A percentile compares a stretch with the other conserved stretches of the same genome.
These are phyloP conservation scores for Phalacrocorax aristotelis DNA, from an alignment of 2,113 vertebrate genomes.

Conservation along the genomic window DNA sequence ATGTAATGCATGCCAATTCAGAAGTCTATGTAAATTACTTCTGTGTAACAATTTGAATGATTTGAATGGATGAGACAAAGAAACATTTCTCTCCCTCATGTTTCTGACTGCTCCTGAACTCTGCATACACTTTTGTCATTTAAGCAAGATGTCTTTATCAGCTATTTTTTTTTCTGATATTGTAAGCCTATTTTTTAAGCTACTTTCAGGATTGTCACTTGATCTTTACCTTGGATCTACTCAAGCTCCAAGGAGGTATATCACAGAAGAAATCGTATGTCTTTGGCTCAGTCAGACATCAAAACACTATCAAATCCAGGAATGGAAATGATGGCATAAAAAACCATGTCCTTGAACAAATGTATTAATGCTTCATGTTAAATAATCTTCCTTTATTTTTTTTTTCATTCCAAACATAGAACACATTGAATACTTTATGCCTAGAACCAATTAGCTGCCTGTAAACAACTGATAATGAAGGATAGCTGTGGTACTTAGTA, in stretches of 20 bases:
- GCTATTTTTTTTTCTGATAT: background rate
- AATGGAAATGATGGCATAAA: background rate
- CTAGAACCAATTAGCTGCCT: background rate
- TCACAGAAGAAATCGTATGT: background rate
- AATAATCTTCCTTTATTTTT: background rate
- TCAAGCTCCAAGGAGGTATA: background rate
- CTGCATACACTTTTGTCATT: background rate
- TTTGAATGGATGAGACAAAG: background rate
- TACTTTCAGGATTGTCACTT: background rate
- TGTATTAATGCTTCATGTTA: background rate
- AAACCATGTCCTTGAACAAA: background rate
- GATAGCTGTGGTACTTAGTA: background rate
- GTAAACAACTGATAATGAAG: background rate
- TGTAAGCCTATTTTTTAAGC: background rate
- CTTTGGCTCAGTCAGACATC: background rate
- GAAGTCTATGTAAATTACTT: background rate
- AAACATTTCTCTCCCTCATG: background rate
- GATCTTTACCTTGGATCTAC: background rate
- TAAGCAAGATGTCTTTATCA: background rate
- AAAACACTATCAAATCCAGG: background rate
- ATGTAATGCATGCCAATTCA: background rate
- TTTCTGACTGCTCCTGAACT: background rate
- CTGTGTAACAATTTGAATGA: background rate
- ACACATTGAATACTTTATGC: background rate
- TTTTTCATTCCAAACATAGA: background rate